These are phyloP conservation scores for Lasioglossum villosulum DNA, from an alignment of 2,888 invertebrate genomes.

Conservation along the genomic window DNA sequence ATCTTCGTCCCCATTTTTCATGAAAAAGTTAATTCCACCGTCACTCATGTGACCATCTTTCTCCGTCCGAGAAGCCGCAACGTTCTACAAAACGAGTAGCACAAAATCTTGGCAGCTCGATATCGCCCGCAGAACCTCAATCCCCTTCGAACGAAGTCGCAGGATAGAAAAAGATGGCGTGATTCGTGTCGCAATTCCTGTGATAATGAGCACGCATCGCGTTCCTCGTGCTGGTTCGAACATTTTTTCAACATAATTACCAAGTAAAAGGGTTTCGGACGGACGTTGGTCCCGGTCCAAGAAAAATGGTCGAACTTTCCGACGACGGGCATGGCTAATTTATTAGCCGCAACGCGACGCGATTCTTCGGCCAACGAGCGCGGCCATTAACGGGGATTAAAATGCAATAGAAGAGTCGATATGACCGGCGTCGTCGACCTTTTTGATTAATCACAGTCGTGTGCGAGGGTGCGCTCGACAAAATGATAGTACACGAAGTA, in stretches of 20 bases:
- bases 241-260: constrained; percentile 24
- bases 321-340: constrained; percentile 18
- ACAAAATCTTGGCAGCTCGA: constrained; percentile 25
- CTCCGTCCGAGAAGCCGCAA: neutral
- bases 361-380: constrained; percentile 30
- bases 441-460: constrained; percentile 72
- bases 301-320: constrained; percentile 15
- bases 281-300: neutral
- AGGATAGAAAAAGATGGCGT: neutral
- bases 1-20: constrained; percentile 27
- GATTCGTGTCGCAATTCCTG: constrained; percentile 19
- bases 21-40: constrained; percentile 12
- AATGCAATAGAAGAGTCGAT: constrained; percentile 49
- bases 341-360: constrained; percentile 20
- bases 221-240: neutral
- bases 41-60: constrained; percentile 1
- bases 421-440: constrained; percentile 47
- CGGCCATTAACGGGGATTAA: constrained; percentile 51
- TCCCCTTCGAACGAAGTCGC: neutral
- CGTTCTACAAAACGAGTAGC: constrained; percentile 15
- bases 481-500: neutral
- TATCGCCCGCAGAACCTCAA: constrained; percentile 18
- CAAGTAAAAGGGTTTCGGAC: neutral
- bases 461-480: neutral
- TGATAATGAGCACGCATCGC: constrained; percentile 12